Evolutionary conservation across 23 tunicate genomes (phyloP), one percentile per base, ranked within the genome.

Genomic region (Trididemnum clinides): DNA sequence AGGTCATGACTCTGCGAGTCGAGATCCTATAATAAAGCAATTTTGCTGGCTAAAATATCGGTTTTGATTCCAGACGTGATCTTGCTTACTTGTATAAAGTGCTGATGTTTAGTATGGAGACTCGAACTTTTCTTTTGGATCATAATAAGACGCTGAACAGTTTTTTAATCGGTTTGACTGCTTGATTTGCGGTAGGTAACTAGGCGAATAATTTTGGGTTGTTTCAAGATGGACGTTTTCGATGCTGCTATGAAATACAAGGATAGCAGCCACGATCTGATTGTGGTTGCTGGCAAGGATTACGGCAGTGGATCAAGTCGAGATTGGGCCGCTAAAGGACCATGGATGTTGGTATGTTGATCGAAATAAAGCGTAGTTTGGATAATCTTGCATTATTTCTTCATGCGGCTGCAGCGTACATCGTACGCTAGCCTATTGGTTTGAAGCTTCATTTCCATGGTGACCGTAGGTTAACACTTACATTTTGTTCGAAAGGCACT

Each of bases 311-410:
- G 99, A 37, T 96, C 99, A 0, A 90, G 96, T 57, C 39, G 99
- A 21, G 99, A 96, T 89, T 96, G 99, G 99, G 99, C 99, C 5
- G 99, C 99, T 19, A 96, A 96, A 81, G 99, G 99, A 0, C 99
- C 99, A 10, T 96, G 99, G 99, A 88, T 96, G 26, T 37, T 94
- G 93, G 98, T 94, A 64, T 44, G 88, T 38, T n/a, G n/a, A n/a
- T 44, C 54, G 54, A 44, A n/a, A n/a, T n/a, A 15, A 44, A 44
- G 12, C 54, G 54, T 7, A 7, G 12, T 44, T 44, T 10, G 54
- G 10, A 10, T 10, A 44, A 44, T 7, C 54, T 10, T 44, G 12
- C 54, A 44, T 44, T 44, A 7, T 44, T 44, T 44, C 54, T 44
- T 15, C 54, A 7, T 7, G 10, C 15, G n/a, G n/a, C n/a, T n/a